A percentile compares a stretch with the other conserved stretches of the same genome.
These are phyloP conservation scores for Aramus guarauna DNA, from an alignment of 2,113 vertebrate genomes.

Conservation along the genomic window DNA sequence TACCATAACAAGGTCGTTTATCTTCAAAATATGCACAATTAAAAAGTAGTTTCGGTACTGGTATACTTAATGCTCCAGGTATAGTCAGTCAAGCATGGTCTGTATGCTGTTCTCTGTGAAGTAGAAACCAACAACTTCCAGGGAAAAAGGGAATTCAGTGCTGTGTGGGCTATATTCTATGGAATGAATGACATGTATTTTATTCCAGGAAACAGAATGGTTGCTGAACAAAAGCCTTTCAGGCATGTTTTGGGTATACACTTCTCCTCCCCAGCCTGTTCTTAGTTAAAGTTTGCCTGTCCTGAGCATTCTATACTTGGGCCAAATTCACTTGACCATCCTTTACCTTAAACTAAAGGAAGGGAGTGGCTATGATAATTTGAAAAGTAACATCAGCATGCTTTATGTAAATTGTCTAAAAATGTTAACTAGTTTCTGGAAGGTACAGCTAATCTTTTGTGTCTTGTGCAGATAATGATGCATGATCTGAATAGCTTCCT, in stretches of 20 bases:
- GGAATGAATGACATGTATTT: not conserved
- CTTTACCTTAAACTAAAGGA: not conserved
- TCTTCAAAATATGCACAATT: not conserved
- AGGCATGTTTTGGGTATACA: not conserved
- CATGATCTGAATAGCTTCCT: not conserved
- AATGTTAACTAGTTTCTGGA: not conserved
- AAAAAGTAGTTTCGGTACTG: not conserved
- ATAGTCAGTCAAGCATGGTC: rapidly evolving
- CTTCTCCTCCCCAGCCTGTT: not conserved
- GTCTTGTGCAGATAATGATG: not conserved
- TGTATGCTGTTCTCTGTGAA: not conserved
- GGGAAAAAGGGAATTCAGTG: not conserved
- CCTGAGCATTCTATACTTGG: not conserved
- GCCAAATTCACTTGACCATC: not conserved
- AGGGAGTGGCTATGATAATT: not conserved
- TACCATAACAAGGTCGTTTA: not conserved
- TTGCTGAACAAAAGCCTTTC: not conserved
- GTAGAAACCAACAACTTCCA: not conserved
- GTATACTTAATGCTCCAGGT: not conserved
- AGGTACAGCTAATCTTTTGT: not conserved
- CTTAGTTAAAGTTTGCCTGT: not conserved
- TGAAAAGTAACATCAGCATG: not conserved
- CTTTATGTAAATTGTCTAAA: not conserved
- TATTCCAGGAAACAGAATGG: not conserved
- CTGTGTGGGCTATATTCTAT: not conserved